Conservation (phyloP, 1,140 invertebrate genomes). For the Planococcus citri region DNA sequence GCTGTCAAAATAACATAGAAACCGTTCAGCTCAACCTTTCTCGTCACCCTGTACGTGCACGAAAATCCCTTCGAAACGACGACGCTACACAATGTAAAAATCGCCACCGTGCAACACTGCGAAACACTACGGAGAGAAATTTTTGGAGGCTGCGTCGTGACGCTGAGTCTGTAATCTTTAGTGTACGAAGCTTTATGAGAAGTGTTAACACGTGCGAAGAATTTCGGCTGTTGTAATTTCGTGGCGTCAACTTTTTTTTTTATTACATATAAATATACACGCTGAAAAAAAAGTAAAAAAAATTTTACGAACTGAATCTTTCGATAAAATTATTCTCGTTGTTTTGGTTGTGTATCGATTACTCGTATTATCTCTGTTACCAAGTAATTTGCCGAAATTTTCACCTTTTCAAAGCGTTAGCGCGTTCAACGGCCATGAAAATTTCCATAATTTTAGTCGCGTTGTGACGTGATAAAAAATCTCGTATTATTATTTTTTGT, state of each 20-base stretch:
- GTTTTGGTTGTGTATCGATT: constrained; percentile 1
- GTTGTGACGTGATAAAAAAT: constrained; percentile 3
- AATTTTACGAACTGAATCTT: neutral
- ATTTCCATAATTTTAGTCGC: neutral
- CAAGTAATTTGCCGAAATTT: neutral
- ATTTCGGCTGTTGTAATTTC: neutral
- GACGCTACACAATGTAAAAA: neutral
- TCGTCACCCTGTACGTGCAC: no score
- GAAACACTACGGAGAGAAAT: neutral
- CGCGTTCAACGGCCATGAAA: neutral
- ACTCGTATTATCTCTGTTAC: no score
- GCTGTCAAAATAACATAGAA: no score
- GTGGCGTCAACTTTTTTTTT: no score
- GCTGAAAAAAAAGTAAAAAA: neutral
- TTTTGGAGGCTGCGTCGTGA: constrained; percentile 18
- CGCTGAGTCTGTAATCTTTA: constrained; percentile 9
- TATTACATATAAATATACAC: neutral
- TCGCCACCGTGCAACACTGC: neutral
- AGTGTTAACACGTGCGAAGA: constrained; percentile 7
- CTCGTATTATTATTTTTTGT: no score
- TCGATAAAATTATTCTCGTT: no score
- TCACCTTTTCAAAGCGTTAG: neutral
- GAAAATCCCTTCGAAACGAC: no score
- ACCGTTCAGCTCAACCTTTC: no score
- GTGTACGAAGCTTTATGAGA: constrained; percentile 12